Base-by-base conservation (phyloP, 2,888 invertebrate species). In the Aspidapion aeneum region DNA sequence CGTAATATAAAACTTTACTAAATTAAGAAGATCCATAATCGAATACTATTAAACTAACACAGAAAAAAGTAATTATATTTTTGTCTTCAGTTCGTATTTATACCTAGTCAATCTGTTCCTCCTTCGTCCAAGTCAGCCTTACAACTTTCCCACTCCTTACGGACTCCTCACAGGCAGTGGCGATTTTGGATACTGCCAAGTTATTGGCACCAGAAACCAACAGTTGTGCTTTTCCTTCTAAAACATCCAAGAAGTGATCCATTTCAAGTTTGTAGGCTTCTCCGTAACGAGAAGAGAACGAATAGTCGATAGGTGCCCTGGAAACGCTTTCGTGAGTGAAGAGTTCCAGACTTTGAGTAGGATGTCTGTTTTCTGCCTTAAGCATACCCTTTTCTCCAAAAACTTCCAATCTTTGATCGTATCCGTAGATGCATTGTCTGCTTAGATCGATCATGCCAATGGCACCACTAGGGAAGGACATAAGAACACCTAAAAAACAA, bases 351-450 rank as follows among this genome's bases (percentile, higher is more conserved):
- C 82, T 81, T 61, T 80, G 81, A 56, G 80, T 77, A 0, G 86
- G 84, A 59, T 80, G 81, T 70, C 84, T 83, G 69, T 86, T 86
- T 67, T 83, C 82, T 0, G 83, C 83, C 67, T 80, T 81, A 9
- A 87, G 76, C 80, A 82, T 80, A 67, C 87, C 87, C 71, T 83
- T 84, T 18, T 83, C 81, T 55, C 87, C 87, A 68, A 87, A 87
- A 9, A 72, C 74, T 79, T 90, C 90, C 0, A 89, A 73, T 66
- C 90, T 81, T 74, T 89, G 88, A 68, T 90, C 90, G 70, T 89
- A 89, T 1, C 90, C 89, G 71, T 86, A 88, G 12, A 78, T 78
- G 35, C 86, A 83, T 74, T 82, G 84, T 35, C 89, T 81, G 68
- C 86, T 86, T 62, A 87, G 79, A 74, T 90, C 89, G 55, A 88